Base-by-base conservation (phyloP, 2,113 vertebrate species). In the Callionymus lyra region DNA sequence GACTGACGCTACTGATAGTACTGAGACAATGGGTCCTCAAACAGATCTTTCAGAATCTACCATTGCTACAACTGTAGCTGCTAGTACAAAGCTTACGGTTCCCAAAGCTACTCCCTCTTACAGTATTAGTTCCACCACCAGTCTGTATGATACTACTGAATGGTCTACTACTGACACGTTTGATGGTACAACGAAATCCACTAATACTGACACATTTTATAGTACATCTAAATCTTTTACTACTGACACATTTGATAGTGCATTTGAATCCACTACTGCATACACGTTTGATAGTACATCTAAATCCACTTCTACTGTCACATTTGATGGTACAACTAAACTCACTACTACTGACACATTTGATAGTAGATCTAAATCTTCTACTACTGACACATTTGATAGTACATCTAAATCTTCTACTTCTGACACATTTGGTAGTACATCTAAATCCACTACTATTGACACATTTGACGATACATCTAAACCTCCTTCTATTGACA, bases 171-270 rank as follows among this genome's bases (percentile, higher is more conserved):
- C 31, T 16, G 5, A 10, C 9, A 37, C 2, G 6, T 12, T 31
- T 31, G 10, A 16, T 12, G 11, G n/a, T n/a, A n/a, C n/a, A n/a
- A n/a, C n/a, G n/a, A n/a, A n/a, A n/a, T n/a, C n/a, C 16, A 65
- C 52, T 60, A 41, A 59, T 39, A 41, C 16, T 44, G 40, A 39
- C 38, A 40, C 35, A 11, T 35, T 41, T 33, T 18, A 27, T 32
- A 39, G 14, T 16, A 14, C 21, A 16, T 10, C 2, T 9, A 34
- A 10, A 11, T 27, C 37, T 14, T 16, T 36, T 33, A 38, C 16
- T 12, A 19, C 31, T 16, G 5, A 10, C 9, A 37, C 2, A 6
- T 12, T 31, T 31, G 10, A 16, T 12, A 13, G 3, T 31, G 21
- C 13, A 19, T 27, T n/a, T n/a, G n/a, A n/a, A n/a, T n/a, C n/a